Evolutionary conservation across 2,113 vertebrate genomes (phyloP), one percentile per base, ranked within the genome.

Genomic region (Campylorhamphus procurvoides): DNA sequence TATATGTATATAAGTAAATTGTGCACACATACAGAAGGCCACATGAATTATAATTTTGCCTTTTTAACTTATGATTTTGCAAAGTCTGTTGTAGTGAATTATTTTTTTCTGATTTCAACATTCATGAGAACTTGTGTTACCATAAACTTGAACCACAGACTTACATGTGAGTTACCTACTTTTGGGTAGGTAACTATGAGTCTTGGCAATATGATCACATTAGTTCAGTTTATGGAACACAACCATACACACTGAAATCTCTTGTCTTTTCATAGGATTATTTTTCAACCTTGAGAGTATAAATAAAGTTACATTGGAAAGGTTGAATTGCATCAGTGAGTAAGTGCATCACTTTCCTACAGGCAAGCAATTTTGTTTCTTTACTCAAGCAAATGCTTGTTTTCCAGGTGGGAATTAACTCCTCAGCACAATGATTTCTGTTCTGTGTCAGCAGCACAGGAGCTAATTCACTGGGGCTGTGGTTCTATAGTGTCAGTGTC

Each of bases 1-100:
- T 78, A 71, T 46, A 90, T 84, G 27, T 78, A 92, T 90, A 86
- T 83, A 95, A 86, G 22, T 84, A 52, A 74, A 90, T 93, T 93
- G 88, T 94, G 56, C 47, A 84, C 55, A 64, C 19, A 71, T 60
- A 35, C 52, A 52, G 68, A 62, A 68, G 77, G 37, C n/a, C 39
- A 60, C 16, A 33, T 64, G 50, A 95, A 93, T 89, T 77, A 74
- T 16, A 80, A 86, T 75, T 84, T 84, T 76, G 35, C 7, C 20
- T 67, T 67, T 90, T 92, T 59, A 17, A 86, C 18, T 80, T 62
- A 47, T 25, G 33, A 47, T 74, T 92, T 87, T 64, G 75, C 8
- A 47, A 87, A 66, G 25, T 37, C 44, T 72, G 27, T 60, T 18
- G 58, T 31, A 52, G 12, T 49, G 53, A 8, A 2, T 18, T 16